These are phyloP conservation scores for Pelecanoides urinatrix DNA, from an alignment of 2,113 vertebrate genomes.

Conservation along the genomic window DNA sequence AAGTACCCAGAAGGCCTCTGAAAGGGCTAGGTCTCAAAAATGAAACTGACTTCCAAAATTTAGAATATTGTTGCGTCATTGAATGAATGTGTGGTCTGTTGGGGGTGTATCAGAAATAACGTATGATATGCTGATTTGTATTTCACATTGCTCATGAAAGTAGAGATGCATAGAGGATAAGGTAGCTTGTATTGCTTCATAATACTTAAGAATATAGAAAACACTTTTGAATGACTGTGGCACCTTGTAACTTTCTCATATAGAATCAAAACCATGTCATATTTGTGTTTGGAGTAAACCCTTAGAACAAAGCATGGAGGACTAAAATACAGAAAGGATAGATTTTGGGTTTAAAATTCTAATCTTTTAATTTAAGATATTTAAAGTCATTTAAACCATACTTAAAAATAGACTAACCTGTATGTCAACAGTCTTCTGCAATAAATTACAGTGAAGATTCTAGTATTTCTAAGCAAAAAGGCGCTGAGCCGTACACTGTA, in stretches of 20 bases:
- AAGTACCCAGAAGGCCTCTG: not conserved
- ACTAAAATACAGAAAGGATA: not conserved
- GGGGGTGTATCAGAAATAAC: not conserved
- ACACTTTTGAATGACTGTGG: not conserved
- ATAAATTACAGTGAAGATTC: not conserved
- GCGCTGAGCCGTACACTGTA: not conserved
- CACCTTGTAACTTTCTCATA: not conserved
- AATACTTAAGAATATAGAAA: not conserved
- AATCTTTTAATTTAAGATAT: not conserved
- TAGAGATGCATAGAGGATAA: not conserved
- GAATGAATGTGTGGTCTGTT: not conserved
- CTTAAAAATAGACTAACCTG: not conserved
- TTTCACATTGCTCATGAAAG: not conserved
- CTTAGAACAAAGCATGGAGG: not conserved
- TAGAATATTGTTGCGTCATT: rapidly evolving
- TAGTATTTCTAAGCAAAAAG: not conserved
- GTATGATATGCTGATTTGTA: not conserved
- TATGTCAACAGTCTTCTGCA: not conserved
- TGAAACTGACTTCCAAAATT: not conserved
- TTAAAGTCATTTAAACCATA: not conserved
- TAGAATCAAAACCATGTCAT: not conserved
- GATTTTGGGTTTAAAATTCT: not conserved
- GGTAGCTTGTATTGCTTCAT: not conserved
- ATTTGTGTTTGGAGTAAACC: not conserved
- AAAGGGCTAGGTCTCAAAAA: not conserved